These are phyloP conservation scores for Heterocephalus glaber DNA, from an alignment of 2,113 vertebrate species.

Conservation along the genomic window DNA sequence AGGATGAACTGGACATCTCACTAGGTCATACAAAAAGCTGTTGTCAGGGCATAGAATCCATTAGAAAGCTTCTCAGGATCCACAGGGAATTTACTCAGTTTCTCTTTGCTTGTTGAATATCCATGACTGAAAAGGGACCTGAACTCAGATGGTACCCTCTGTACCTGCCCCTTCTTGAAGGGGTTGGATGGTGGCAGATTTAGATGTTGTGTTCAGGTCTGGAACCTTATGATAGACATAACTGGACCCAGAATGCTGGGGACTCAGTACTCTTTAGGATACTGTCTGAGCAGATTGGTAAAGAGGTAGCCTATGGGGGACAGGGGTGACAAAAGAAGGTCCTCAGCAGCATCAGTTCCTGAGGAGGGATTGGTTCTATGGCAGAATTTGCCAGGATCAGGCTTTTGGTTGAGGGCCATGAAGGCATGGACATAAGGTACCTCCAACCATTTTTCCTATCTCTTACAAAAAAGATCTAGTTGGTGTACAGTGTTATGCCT, in stretches of 20 bases:
- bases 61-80: not conserved
- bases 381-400: not conserved
- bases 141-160: not conserved
- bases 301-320: not conserved
- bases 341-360: not conserved
- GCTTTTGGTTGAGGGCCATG: not conserved
- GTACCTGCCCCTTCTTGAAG: not conserved
- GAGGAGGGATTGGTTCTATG: not conserved
- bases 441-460: not conserved
- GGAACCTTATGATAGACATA: not conserved
- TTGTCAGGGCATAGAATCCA: not conserved
- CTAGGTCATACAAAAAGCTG: not conserved
- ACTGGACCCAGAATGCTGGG: not conserved
- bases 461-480: not conserved
- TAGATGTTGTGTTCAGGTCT: not conserved
- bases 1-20: not conserved
- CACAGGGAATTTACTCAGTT: not conserved
- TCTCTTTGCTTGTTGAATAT: not conserved
- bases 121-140: not conserved
- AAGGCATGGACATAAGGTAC: not conserved
- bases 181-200: not conserved
- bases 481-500: not conserved
- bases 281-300: not conserved
- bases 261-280: too few species aligned
- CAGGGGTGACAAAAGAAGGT: not conserved